Base-by-base conservation (phyloP, 2,797 vertebrate genomes). In the Anguilla pacifica region DNA sequence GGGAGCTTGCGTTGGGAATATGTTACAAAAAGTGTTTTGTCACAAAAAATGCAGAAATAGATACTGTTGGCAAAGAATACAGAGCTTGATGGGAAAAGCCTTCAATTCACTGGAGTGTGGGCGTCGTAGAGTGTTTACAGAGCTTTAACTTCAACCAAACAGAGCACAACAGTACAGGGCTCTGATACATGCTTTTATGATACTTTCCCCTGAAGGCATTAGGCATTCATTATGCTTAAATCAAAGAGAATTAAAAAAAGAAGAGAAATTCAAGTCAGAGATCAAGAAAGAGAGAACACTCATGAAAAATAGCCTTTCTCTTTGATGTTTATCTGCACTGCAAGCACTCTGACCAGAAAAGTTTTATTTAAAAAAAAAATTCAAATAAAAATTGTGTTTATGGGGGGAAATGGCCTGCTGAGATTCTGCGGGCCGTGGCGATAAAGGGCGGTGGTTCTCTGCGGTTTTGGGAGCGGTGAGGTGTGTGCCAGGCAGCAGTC, bases 1-100 rank as follows among this genome's bases (percentile, higher is more conserved):
- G 89, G 89, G 43, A 88, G 89, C 64, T 17, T 79, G 72, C 85
- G 88, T 83, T 93, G 89, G 88, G 79, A 95, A 91, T 93, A 92
- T 88, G 92, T 94, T 95, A 93, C 91, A 94, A 92, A 86, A 94
- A 94, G 93, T 92, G 90, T 91, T 86, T 85, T 70, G 91, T 90
- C 79, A 3, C 31, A n/a, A 55, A 88, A 89, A 46, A 53, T 53
- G 89, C 19, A 67, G 86, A 43, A 87, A 88, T 84, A 87, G 88
- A 89, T 87, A 86, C 90, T 92, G 79, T 92, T 91, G 90, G 85
- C 86, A 88, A 87, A 88, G 88, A 90, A 90, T 90, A 89, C 89
- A n/a, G 83, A 84, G 90, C 84, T 85, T 89, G 72, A 89, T 90
- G 92, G 90, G 90, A 92, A 90, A 89, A 87, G 84, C 67, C 74